Percentiles rank a stretch among this genome's conserved stretches.
phyloP scores from a whole-genome alignment of 2,797 vertebrate genomes.

The Peromyscus nudipes region DNA sequence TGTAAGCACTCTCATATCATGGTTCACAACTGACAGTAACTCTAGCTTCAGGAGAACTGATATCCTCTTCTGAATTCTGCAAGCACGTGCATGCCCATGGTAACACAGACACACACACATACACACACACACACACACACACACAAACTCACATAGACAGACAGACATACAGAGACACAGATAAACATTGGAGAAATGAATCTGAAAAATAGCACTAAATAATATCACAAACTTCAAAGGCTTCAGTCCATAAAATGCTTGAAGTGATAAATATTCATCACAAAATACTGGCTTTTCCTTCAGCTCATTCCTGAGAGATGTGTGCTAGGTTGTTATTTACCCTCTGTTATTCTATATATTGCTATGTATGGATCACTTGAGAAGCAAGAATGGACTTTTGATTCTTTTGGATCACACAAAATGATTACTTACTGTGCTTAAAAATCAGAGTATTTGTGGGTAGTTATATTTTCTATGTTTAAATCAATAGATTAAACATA shows the following conservation, averaged over 20 bases:
- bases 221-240: not conserved
- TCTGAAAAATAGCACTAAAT: not conserved
- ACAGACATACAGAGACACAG: not conserved
- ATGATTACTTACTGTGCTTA: not conserved
- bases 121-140: not conserved
- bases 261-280: not conserved
- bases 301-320: not conserved
- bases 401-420: not conserved
- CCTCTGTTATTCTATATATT: not conserved
- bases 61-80: not conserved
- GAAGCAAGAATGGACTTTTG: not conserved
- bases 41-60: not conserved
- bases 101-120: not conserved
- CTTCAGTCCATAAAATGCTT: not conserved
- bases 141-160: not conserved
- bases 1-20: not conserved
- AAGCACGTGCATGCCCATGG: not conserved
- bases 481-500: not conserved
- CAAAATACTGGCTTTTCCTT: not conserved
- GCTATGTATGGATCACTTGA: not conserved
- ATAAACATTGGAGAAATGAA: not conserved
- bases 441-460: not conserved
- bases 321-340: not conserved
- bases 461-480: not conserved
- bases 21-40: not conserved